phyloP scores from a whole-genome alignment of 2,888 invertebrate genomes.

The Ennomos erosarius region DNA sequence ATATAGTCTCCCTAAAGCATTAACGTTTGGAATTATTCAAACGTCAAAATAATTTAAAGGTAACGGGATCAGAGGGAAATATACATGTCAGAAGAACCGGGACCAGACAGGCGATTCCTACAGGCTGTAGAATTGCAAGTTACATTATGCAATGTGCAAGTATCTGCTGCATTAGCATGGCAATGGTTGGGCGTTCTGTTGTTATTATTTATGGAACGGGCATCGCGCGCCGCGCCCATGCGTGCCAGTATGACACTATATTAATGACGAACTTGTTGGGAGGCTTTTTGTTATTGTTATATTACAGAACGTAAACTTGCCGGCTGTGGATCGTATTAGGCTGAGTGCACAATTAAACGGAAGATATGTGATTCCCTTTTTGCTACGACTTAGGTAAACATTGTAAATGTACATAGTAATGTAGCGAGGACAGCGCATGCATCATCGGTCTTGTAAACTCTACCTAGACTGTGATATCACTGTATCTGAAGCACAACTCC shows the following conservation, averaged over 20 bases:
- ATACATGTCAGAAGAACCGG: constrained; percentile 42
- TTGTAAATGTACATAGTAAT: too few relatives aligned
- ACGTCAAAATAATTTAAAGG: constrained; percentile 48
- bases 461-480: too few relatives aligned
- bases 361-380: too few relatives aligned
- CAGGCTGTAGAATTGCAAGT: constrained; percentile 36
- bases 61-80: constrained; percentile 53
- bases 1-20: constrained; percentile 20
- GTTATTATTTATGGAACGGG: constrained; percentile 71
- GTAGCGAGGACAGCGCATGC: too few relatives aligned
- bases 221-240: constrained; percentile 68
- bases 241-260: constrained; percentile 71
- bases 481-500: too few relatives aligned
- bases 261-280: constrained; percentile 67
- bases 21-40: constrained; percentile 53
- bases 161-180: constrained; percentile 54
- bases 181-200: constrained; percentile 62
- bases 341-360: constrained; percentile 7
- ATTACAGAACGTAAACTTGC: constrained; percentile 49
- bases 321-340: constrained; percentile 49
- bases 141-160: constrained; percentile 46
- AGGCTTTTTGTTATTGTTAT: constrained; percentile 61
- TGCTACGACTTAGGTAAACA: too few relatives aligned
- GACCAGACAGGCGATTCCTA: constrained; percentile 46
- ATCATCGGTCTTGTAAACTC: too few relatives aligned